Evolutionary conservation across 2,113 vertebrate species (phyloP).

Genomic region (Cairina moschata): DNA sequence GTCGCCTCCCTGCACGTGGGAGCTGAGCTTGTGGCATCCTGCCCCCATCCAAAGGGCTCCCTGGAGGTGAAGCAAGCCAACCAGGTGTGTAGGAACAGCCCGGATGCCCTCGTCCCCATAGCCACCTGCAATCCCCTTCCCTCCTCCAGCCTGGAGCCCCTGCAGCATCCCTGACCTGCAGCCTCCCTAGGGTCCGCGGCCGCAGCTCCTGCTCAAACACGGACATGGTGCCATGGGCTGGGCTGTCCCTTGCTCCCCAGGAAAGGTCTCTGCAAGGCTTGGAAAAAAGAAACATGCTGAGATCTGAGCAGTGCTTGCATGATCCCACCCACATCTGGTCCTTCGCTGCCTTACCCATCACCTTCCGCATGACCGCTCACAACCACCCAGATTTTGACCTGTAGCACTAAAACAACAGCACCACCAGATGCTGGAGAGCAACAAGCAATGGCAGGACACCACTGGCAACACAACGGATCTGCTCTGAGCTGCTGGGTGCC

Average conservation of each 20-base stretch:
- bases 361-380: neutral
- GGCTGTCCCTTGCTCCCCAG: fast-evolving
- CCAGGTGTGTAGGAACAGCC: neutral
- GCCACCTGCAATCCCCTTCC: neutral
- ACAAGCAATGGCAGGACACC: neutral
- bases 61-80: neutral
- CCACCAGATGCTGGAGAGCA: neutral
- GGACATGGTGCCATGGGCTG: neutral
- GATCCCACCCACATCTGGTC: neutral
- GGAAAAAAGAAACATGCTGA: neutral
- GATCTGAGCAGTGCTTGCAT: neutral
- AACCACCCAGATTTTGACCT: neutral
- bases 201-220: neutral
- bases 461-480: neutral
- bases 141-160: neutral
- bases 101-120: neutral
- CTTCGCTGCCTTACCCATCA: neutral
- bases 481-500: neutral
- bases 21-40: neutral
- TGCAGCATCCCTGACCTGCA: neutral
- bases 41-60: neutral
- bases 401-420: neutral
- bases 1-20: neutral
- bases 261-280: neutral
- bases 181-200: neutral